These are phyloP conservation scores for Gallinago stenura DNA, from an alignment of 2,797 vertebrate genomes.

Conservation along the genomic window DNA sequence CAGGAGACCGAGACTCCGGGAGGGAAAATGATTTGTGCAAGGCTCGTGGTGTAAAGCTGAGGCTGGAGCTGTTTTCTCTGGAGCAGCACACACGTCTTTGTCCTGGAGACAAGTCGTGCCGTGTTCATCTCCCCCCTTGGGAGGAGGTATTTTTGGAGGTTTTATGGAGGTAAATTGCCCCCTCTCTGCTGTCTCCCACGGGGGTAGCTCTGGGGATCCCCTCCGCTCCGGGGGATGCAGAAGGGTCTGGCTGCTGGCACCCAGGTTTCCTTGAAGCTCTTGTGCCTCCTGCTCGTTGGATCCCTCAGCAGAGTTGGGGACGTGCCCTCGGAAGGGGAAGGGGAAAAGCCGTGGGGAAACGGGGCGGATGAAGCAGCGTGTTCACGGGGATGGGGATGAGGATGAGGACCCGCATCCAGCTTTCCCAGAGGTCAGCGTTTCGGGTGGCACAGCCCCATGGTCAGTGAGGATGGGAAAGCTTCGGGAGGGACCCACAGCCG, in stretches of 20 bases:
- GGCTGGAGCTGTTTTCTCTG: conserved; percentile 8
- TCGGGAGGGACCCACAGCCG: not conserved
- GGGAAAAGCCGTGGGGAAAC: not conserved
- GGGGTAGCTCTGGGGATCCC: too few species aligned
- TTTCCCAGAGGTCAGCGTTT: not conserved
- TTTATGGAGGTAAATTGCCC: not conserved
- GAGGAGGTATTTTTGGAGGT: not conserved
- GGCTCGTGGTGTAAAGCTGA: not conserved
- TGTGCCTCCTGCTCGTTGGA: not conserved
- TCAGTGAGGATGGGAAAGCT: not conserved
- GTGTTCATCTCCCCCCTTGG: not conserved
- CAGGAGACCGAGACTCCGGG: conserved; percentile 23
- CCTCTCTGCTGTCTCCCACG: too few species aligned
- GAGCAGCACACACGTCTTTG: not conserved
- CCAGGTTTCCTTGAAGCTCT: not conserved
- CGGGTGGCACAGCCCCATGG: accelerated
- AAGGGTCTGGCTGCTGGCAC: not conserved
- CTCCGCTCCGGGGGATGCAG: not conserved
- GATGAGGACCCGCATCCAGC: not conserved
- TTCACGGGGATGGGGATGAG: not conserved
- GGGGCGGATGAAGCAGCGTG: not conserved
- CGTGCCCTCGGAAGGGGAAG: not conserved
- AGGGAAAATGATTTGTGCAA: conserved; percentile 15
- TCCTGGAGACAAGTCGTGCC: not conserved
- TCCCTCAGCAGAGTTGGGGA: not conserved